Evolutionary conservation across 2,888 invertebrate species (phyloP), one percentile per base, ranked within the genome.

Genomic region (Orchestes rusci): DNA sequence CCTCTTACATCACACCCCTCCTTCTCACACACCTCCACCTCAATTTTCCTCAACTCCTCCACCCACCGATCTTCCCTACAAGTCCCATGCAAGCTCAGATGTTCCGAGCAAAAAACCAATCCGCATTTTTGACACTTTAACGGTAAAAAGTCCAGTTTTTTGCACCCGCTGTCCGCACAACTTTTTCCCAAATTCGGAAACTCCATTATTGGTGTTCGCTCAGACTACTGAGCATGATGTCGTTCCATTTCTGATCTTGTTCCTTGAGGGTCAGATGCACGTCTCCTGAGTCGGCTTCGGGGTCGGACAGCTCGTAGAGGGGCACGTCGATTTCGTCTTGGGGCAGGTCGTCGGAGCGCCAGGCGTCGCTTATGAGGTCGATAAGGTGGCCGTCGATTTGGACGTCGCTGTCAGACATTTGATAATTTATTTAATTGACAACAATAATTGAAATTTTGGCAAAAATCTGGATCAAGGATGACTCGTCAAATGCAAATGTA

Each of bases 271-370:
- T 92, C 63, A 93, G 79, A 61, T 87, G 87, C 3, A 89, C 84
- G 70, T 93, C 93, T 16, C 88, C 91, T 56, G 86, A 87, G 67
- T 95, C 94, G 2, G 91, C 88, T 66, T 91, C 91, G 1, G 89
- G 89, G 71, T 95, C 94, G 1, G 94, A 90, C 37, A 95, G 71
- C 70, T 94, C 93, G 61, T 84, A 80, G 37, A 82, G 66, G 2
- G 94, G 94, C 4, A 95, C 92, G 40, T 71, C 63, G 56, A 88
- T 88, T 61, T 92, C 91, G 67, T 93, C 92, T 57, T 81, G 77
- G 3, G 89, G 88, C 33, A 90, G 70, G 57, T 77, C 75, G 61
- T 93, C 93, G 47, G 84, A 79, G 4, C 56, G 40, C 94, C 95
- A 95, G 59, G 81, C 80, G 59, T 88, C 84, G 65, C 93, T 92